phyloP scores from a whole-genome alignment of 2,113 vertebrate genomes.

The Dasyornis broadbenti region DNA sequence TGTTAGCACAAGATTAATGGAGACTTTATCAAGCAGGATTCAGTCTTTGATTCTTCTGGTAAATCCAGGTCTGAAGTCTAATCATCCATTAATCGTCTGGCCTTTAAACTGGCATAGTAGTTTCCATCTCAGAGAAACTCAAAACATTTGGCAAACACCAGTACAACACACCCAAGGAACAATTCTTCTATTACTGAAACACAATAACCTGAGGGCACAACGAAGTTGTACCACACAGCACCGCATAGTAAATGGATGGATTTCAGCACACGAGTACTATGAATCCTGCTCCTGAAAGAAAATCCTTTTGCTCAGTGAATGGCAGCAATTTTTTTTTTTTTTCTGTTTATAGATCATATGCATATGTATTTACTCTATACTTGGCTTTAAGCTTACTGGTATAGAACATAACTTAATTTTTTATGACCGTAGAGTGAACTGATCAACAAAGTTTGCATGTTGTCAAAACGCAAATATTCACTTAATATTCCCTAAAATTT shows the following conservation, averaged over 20 bases:
- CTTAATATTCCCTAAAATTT: neutral
- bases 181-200: slow-evolving; percentile 2
- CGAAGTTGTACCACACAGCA: neutral
- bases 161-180: neutral
- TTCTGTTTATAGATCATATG: neutral
- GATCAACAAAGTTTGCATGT: neutral
- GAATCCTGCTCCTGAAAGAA: neutral
- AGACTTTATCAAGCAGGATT: slow-evolving; percentile 32
- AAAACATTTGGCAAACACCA: neutral
- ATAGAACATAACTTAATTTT: neutral
- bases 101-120: neutral
- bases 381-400: neutral
- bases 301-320: neutral
- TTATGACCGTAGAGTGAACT: neutral
- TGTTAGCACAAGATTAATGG: slow-evolving; percentile 55
- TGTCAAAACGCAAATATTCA: neutral
- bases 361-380: neutral
- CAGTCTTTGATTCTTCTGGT: neutral
- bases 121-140: neutral
- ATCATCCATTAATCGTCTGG: neutral
- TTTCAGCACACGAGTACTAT: neutral
- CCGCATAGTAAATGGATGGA: neutral
- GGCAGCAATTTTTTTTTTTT: neutral
- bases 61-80: neutral
- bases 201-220: neutral